Conservation (phyloP, 2,113 vertebrate species). For the Heptranchias perlo region DNA sequence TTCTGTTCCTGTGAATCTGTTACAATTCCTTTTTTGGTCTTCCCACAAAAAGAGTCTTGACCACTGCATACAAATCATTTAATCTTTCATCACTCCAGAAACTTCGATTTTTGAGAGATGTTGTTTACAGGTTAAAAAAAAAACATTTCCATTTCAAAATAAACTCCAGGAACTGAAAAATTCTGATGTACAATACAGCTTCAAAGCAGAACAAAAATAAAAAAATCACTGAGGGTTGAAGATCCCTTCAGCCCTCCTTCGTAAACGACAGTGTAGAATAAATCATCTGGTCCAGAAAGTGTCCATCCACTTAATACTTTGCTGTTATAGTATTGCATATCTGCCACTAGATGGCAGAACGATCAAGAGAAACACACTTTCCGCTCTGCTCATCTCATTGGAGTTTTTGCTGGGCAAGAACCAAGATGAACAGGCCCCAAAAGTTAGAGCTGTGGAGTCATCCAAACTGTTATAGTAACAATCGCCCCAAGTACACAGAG, state of each 20-base stretch:
- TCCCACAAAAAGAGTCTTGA: neutral
- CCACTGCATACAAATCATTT: neutral
- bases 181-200: neutral
- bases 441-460: neutral
- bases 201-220: neutral
- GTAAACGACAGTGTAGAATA: neutral
- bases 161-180: neutral
- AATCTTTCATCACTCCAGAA: neutral
- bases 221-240: neutral
- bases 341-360: neutral
- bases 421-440: neutral
- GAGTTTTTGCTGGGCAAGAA: neutral
- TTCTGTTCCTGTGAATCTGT: neutral
- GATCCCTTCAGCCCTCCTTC: neutral
- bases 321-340: neutral
- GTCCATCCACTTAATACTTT: neutral
- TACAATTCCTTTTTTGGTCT: neutral
- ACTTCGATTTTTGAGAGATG: neutral
- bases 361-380: neutral
- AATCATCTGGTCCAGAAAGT: neutral
- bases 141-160: neutral
- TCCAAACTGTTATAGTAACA: neutral
- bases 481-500: neutral
- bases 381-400: neutral
- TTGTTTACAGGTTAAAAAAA: neutral